These are phyloP conservation scores for Propithecus perrieri DNA, from an alignment of 2,797 vertebrate species.

Conservation along the genomic window DNA sequence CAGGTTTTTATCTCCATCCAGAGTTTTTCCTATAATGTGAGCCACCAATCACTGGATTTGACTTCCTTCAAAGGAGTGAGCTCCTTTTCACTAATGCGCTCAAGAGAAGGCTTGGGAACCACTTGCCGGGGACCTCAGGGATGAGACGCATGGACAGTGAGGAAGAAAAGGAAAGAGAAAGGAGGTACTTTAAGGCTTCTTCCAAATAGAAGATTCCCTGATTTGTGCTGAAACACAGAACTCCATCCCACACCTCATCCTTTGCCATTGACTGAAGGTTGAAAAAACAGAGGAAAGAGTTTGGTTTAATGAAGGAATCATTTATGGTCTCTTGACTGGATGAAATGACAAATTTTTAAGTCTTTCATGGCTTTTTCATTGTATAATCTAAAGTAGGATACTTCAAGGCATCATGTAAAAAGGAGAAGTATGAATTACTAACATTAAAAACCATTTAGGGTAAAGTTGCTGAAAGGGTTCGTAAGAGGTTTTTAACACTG, in stretches of 20 bases:
- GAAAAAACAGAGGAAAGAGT: slow-evolving; percentile 36
- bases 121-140: neutral
- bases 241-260: neutral
- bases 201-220: neutral
- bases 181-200: neutral
- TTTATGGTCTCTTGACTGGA: slow-evolving; percentile 63
- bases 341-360: slow-evolving; percentile 66
- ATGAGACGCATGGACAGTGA: neutral
- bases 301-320: slow-evolving; percentile 53
- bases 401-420: slow-evolving; percentile 73
- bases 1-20: neutral
- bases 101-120: neutral
- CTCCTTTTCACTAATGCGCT: neutral
- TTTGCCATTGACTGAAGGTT: slow-evolving; percentile 21
- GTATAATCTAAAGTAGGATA: slow-evolving; percentile 69
- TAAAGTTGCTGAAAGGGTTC: slow-evolving; percentile 70
- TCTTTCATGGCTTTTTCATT: slow-evolving; percentile 75
- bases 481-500: slow-evolving; percentile 69
- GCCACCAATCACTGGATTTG: neutral
- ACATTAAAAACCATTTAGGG: slow-evolving; percentile 76
- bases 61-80: neutral
- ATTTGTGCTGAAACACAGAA: neutral
- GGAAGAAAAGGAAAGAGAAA: neutral
- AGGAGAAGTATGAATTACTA: slow-evolving; percentile 74
- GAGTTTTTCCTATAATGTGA: neutral